A percentile compares a stretch with the other conserved stretches of the same genome.
Evolutionary conservation across 2,888 invertebrate species (phyloP).

Genomic region (Argyresthia albistria): DNA sequence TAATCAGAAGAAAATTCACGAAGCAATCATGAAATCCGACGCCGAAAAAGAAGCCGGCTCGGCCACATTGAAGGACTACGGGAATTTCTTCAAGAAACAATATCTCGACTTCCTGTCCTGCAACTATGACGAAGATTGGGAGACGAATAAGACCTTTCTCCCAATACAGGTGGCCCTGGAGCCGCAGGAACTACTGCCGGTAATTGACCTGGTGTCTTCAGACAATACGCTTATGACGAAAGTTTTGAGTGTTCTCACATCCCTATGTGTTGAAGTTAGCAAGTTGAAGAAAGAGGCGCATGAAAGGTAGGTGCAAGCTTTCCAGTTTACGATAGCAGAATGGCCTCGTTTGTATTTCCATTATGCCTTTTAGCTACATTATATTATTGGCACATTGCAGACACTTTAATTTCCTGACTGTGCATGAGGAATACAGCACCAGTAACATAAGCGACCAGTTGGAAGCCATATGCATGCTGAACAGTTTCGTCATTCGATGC

Average conservation of each 20-base stretch:
- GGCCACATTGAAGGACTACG: conserved; percentile 47
- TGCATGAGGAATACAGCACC: conserved; percentile 76
- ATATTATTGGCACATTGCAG: conserved; percentile 27
- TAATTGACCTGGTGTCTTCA: conserved; percentile 82
- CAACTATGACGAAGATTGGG: conserved; percentile 26
- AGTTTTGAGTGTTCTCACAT: conserved; percentile 83
- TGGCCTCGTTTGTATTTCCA: not conserved
- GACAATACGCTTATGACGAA: conserved; percentile 87
- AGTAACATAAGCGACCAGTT: conserved; percentile 66
- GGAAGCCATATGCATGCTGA: conserved; percentile 75
- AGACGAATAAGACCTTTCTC: conserved; percentile 44
- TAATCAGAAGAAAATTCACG: not conserved
- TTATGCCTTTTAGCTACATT: not conserved
- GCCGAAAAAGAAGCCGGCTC: conserved; percentile 55
- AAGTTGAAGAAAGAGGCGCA: conserved; percentile 78
- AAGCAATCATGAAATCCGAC: conserved; percentile 33
- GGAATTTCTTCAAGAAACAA: conserved; percentile 58
- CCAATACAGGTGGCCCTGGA: conserved; percentile 44
- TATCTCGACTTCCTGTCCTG: conserved; percentile 38
- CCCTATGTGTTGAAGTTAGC: conserved; percentile 84
- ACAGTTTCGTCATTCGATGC: conserved; percentile 78
- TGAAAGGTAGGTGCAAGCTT: conserved; percentile 49
- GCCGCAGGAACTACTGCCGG: conserved; percentile 75
- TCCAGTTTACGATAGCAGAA: not conserved
- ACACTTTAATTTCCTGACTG: conserved; percentile 73